These are phyloP conservation scores for Turnix velox DNA, from an alignment of 2,113 vertebrate species.

Conservation along the genomic window DNA sequence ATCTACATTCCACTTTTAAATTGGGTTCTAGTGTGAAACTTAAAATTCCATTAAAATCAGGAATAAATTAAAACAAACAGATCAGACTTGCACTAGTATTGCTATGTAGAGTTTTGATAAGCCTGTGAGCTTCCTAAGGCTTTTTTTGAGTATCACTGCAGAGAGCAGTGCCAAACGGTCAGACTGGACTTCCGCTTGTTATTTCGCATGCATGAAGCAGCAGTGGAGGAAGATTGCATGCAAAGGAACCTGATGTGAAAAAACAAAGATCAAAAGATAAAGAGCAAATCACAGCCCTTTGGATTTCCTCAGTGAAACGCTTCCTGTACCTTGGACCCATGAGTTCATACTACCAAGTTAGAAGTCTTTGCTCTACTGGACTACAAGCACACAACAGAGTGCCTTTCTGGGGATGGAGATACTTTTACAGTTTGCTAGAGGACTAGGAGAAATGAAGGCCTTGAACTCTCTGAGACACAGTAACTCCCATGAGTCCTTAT, in stretches of 20 bases:
- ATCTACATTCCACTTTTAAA: background rate
- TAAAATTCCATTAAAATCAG: background rate
- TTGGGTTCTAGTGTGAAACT: background rate
- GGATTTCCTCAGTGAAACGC: background rate
- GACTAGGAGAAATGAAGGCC: background rate
- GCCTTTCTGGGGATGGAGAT: background rate
- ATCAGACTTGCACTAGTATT: background rate
- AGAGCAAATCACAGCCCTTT: background rate
- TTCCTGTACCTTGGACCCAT: background rate
- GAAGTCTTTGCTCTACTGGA: background rate
- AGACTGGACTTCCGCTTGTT: background rate
- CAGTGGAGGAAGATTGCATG: background rate
- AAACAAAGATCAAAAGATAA: background rate
- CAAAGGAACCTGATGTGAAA: background rate
- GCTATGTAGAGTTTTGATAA: background rate
- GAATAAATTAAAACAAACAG: background rate
- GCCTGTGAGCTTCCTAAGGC: background rate
- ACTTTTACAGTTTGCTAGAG: background rate
- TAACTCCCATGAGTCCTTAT: background rate
- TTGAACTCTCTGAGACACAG: background rate
- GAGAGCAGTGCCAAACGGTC: background rate
- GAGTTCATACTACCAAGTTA: background rate
- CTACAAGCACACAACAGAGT: background rate
- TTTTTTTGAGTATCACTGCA: background rate
- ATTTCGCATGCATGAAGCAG: background rate